phyloP scores from a whole-genome alignment of 1,140 invertebrate species.

The Sinella curviseta region DNA sequence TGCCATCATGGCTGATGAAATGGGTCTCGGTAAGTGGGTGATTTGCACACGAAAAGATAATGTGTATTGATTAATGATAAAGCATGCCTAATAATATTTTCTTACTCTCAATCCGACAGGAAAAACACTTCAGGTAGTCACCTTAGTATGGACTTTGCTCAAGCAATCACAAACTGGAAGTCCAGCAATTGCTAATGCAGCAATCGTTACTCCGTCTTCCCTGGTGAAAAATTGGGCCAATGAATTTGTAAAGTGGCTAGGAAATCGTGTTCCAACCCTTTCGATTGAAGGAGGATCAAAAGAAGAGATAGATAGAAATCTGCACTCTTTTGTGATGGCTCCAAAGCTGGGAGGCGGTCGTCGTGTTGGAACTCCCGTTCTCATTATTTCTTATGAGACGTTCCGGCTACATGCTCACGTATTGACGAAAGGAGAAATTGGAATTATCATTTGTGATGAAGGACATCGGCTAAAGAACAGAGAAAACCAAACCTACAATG shows the following conservation, averaged over 20 bases:
- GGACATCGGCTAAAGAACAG: constrained; percentile 95
- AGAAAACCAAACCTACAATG: constrained; percentile 97
- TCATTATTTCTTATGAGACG: constrained; percentile 99
- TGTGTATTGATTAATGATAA: not conserved
- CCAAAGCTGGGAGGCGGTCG: constrained; percentile 60
- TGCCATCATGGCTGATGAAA: constrained; percentile 99
- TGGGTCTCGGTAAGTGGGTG: constrained; percentile 64
- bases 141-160: constrained; percentile 91
- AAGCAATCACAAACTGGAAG: constrained; percentile 68
- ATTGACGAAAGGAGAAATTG: constrained; percentile 87
- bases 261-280: constrained; percentile 75
- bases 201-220: constrained; percentile 95
- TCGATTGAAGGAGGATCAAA: constrained; percentile 91
- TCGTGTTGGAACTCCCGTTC: constrained; percentile 78
- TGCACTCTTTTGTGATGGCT: constrained; percentile 70
- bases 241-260: constrained; percentile 97
- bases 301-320: constrained; percentile 79
- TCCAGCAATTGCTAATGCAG: constrained; percentile 79
- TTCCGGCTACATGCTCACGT: constrained; percentile 89
- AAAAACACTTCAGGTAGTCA: constrained; percentile 98
- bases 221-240: constrained; percentile 99
- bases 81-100: not conserved
- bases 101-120: too few species aligned
- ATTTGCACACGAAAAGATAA: constrained; percentile 16
- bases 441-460: constrained; percentile 96